Evolutionary conservation across 2,113 vertebrate genomes (phyloP), one percentile per base, ranked within the genome.

Genomic region (Cavia aperea): DNA sequence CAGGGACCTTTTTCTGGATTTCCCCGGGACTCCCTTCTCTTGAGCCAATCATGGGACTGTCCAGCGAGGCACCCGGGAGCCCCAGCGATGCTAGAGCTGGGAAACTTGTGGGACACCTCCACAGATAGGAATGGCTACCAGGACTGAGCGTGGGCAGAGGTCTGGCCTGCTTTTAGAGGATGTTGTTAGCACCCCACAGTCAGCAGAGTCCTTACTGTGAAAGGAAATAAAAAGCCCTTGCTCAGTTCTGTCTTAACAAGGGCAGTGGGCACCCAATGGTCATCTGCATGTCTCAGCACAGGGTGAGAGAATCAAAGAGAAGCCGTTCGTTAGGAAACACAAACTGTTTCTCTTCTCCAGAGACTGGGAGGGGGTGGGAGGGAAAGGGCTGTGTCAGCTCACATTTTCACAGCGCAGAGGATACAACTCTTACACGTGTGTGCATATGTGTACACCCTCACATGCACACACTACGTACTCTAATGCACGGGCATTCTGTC

Each of bases 361-460:
- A 88, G 23, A 46, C 4, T 39, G 15, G 31, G 18, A 58, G 39
- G n/a, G 70, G 70, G 14, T 33, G 2, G 23, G 4, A 39, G 12
- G 56, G 3, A 51, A 73, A 7, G n/a, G n/a, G 31, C 51, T 33
- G 73, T 43, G 19, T 16, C 39, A 66, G 12, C 33, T 94, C 24
- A 14, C 8, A n/a, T 16, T 79, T 12, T 82, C 21, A 68, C 29
- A 51, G 18, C 33, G 1, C 31, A 81, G n/a, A 68, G 51, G 58
- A 86, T 2, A 66, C 58, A 60, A 7, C 2, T 4, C 46, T 26
- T 15, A 4, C 23, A 13, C 3, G 33, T 2, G 2, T n/a, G 8
- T 10, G n/a, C 26, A 72, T 4, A 13, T 4, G 2, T 24, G 19
- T 8, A 21, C 9, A 51, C 36, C 6, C n/a, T 43, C 63, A 36